Evolutionary conservation across 2,888 invertebrate species (phyloP), one percentile per base, ranked within the genome.

Genomic region (Mythimna impura): DNA sequence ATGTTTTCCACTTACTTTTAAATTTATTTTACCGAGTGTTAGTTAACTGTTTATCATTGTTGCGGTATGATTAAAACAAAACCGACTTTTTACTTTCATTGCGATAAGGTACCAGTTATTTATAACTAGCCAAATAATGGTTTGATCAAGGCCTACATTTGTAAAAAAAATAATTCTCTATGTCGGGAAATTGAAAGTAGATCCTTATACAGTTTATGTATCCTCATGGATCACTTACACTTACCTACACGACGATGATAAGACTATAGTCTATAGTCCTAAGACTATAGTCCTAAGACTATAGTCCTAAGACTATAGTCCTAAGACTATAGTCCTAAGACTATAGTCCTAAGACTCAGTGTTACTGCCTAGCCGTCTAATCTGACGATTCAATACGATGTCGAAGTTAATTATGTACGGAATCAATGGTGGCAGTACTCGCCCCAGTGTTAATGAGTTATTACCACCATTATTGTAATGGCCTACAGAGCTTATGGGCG

Each of bases 101-200:
- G 30, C 12, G 50, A 78, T 58, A 34, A 36, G 60, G 4, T n/a
- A 54, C 60, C n/a, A 70, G 30, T 47, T 36, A 36, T 61, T 52
- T 34, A 71, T 9, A 62, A 40, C 30, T 47, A n/a, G 34, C 17
- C 17, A 62, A 43, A 25, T 30, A 61, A 75, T 30, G 4, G 54
- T 61, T n/a, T 22, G 22, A 12, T n/a, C 25, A 3, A 3, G 12
- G 8, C 12, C 2, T 47, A 30, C 25, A 5, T 34, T 77, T 36
- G 7, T 5, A 52, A 25, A 60, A 61, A 34, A 61, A 6, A 0
- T 55, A 12, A 47, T 47, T 17, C 47, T 47, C 17, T 17, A 20
- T 47, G 14, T 14, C 47, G 17, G 47, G 47, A 17, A 6, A 20
- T 47, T 47, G 17, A 7, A 47, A 2, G 17, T 12, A 43, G 12